Conservation (phyloP, 1,140 invertebrate genomes). For the Monomorium pharaonis region DNA sequence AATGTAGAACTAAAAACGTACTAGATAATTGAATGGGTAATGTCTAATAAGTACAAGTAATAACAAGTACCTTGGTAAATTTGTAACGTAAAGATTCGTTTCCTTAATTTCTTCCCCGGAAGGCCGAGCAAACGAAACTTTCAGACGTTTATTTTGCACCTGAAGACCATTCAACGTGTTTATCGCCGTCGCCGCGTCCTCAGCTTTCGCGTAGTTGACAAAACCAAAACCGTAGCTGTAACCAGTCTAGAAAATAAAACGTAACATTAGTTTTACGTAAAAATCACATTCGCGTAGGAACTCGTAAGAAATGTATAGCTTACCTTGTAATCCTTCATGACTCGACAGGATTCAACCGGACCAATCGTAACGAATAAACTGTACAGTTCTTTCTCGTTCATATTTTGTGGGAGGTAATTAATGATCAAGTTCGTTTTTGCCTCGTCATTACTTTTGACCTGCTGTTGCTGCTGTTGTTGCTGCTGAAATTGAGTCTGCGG, state of each 20-base stretch:
- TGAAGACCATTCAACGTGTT: slow-evolving; percentile 94
- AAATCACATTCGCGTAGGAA: not conserved
- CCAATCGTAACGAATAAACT: slow-evolving; percentile 95
- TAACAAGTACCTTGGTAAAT: slow-evolving; percentile 90
- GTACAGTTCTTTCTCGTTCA: slow-evolving; percentile 96
- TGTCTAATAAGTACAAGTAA: not conserved
- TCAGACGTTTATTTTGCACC: slow-evolving; percentile 90
- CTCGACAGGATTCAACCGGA: slow-evolving; percentile 94
- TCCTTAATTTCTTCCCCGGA: slow-evolving; percentile 97
- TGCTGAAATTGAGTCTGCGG: slow-evolving; percentile 56
- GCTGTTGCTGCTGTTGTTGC: slow-evolving; percentile 65
- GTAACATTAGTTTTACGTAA: slow-evolving; percentile 59
- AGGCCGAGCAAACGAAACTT: slow-evolving; percentile 96
- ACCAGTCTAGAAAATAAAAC: slow-evolving; percentile 89
- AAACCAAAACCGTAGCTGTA: slow-evolving; percentile 99
- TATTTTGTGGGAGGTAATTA: slow-evolving; percentile 97
- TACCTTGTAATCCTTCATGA: slow-evolving; percentile 96
- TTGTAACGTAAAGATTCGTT: slow-evolving; percentile 97
- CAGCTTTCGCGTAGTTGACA: slow-evolving; percentile 94
- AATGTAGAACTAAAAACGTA: not conserved
- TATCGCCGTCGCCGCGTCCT: slow-evolving; percentile 95
- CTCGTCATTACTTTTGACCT: slow-evolving; percentile 77
- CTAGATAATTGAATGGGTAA: not conserved
- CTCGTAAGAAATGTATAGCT: slow-evolving; percentile 61
- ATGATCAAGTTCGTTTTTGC: slow-evolving; percentile 94